These are phyloP conservation scores for Lutjanus erythropterus DNA, from an alignment of 2,113 vertebrate species.

Conservation along the genomic window DNA sequence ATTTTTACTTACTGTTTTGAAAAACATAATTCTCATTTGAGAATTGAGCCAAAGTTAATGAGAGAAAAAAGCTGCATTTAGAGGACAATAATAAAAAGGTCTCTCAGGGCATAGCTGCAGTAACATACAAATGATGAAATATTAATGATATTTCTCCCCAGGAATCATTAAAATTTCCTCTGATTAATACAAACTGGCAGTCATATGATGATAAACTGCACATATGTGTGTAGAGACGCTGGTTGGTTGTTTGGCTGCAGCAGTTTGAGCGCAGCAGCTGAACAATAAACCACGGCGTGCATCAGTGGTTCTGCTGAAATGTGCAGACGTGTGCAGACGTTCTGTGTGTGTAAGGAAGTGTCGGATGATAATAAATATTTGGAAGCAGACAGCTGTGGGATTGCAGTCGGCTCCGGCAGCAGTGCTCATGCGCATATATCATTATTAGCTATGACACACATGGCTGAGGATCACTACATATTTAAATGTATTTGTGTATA, in stretches of 20 bases:
- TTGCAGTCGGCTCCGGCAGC: slow-evolving; percentile 2
- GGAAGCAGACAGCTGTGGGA: slow-evolving; percentile 21
- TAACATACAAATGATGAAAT: background rate
- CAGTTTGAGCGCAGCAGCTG: no score
- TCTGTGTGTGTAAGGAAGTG: background rate
- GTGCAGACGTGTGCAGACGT: slow-evolving; percentile 17
- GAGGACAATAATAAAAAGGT: no score
- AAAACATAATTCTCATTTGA: no score
- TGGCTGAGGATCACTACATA: slow-evolving; percentile 26
- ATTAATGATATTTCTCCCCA: background rate
- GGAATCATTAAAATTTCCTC: background rate
- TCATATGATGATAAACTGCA: background rate
- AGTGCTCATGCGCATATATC: slow-evolving; percentile 5
- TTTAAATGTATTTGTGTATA: slow-evolving; percentile 38
- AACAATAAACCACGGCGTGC: background rate
- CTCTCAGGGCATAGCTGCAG: background rate
- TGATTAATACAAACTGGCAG: background rate
- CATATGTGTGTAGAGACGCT: background rate
- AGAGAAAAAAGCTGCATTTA: no score
- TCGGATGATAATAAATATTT: background rate
- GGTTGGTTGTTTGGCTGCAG: background rate
- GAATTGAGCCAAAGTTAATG: no score
- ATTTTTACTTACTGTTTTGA: no score
- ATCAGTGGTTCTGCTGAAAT: background rate
- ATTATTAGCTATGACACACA: slow-evolving; percentile 39